Base-by-base conservation (phyloP, 2,888 invertebrate species). In the Encarsia formosa region DNA sequence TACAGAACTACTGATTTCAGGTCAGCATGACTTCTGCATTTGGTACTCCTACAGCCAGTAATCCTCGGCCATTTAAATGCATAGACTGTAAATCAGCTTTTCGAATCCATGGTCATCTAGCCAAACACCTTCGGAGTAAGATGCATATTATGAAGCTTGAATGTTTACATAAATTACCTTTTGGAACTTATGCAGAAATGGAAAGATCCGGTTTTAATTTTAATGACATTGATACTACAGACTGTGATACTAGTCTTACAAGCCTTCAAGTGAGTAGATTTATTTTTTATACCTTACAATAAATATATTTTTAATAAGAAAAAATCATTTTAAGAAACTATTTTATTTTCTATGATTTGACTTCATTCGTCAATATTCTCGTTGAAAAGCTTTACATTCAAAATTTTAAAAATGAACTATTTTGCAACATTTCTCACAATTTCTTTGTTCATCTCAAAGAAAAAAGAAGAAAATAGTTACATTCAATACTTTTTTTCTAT, bases 31-130 rank as follows among this genome's bases (percentile, higher is more conserved):
- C 88, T 23, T 85, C 88, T 18, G 87, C 89, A 1, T 89, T 89
- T 69, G 90, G 89, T 6, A 85, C 92, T 46, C 78, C 85, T 8
- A 88, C 89, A 1, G 87, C 89, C 13, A 87, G 87, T 59, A 96
- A 97, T 76, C 97, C 97, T 3, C 81, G 97, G 44, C 96, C 97
- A 16, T 98, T 96, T 74, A 91, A 94, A 67, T 98, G 98, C 77
- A 86, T 85, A 18, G 95, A 97, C 70, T 98, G 98, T 73, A 91
- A 91, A 70, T 91, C 94, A 62, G 96, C 95, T 8, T 98, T 99
- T 73, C 82, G 93, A 63, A 96, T 96, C 67, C 96, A 95, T 68
- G 98, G 97, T 0, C 97, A 97, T 75, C 78, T 99, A 65, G 95
- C 96, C 1, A 97, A 97, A 75, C 98, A 99, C 79, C 79, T 98